Evolutionary conservation across 2,888 invertebrate genomes (phyloP).

Genomic region (Drosophila macrospina): DNA sequence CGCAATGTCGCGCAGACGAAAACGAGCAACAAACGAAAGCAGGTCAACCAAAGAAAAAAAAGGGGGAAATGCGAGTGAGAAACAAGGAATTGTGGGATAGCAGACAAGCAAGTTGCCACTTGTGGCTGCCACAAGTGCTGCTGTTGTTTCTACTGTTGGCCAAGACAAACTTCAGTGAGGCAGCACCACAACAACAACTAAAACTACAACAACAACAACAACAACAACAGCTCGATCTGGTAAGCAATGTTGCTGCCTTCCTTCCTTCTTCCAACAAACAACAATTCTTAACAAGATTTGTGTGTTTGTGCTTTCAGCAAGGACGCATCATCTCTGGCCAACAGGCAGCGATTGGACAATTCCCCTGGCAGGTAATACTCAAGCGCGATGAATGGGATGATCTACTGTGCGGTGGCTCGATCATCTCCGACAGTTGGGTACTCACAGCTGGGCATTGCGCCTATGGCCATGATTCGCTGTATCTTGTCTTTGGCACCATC

Average conservation of each 20-base stretch:
- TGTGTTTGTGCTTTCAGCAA: conserved; percentile 38
- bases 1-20: conserved; percentile 44
- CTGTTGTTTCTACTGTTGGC: background rate
- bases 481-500: conserved; percentile 76
- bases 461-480: conserved; percentile 65
- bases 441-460: conserved; percentile 84
- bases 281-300: background rate
- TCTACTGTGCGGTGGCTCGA: conserved; percentile 82
- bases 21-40: conserved; percentile 39
- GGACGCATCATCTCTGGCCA: conserved; percentile 78
- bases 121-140: conserved; percentile 11
- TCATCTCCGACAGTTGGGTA: conserved; percentile 79
- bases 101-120: conserved; percentile 8
- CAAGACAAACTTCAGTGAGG: background rate
- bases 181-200: conserved; percentile 29
- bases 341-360: conserved; percentile 71
- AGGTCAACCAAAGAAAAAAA: conserved; percentile 7
- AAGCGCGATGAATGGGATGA: conserved; percentile 75
- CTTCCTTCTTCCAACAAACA: too few species aligned
- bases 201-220: conserved; percentile 21
- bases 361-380: conserved; percentile 84
- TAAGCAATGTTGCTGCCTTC: too few species aligned
- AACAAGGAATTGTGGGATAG: conserved; percentile 4
- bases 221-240: background rate
- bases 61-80: conserved; percentile 11